Percentiles rank a stretch among this genome's conserved stretches.
phyloP scores from a whole-genome alignment of 2,888 invertebrate genomes.

The Anoplius nigerrimus region DNA sequence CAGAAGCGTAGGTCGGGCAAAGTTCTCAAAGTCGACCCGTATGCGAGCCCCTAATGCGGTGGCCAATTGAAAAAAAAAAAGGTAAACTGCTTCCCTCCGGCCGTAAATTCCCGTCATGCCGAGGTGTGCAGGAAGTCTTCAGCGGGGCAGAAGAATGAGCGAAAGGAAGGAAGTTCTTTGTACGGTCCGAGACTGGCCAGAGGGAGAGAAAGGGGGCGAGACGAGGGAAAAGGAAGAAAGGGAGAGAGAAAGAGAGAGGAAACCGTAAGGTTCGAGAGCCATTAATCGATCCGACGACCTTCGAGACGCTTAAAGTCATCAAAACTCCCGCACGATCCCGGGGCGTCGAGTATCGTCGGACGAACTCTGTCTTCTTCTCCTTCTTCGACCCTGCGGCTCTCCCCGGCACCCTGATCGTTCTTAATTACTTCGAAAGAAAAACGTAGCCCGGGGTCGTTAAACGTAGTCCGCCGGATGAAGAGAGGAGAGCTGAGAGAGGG shows the following conservation, averaged over 20 bases:
- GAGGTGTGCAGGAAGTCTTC: neutral
- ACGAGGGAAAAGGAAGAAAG: too few species aligned
- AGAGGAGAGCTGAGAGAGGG: slow-evolving; percentile 1
- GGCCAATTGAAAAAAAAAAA: too few species aligned
- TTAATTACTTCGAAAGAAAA: slow-evolving; percentile 53
- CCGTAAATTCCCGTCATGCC: slow-evolving; percentile 3
- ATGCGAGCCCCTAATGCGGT: too few species aligned
- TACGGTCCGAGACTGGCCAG: slow-evolving; percentile 22
- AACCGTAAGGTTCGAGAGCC: slow-evolving; percentile 18
- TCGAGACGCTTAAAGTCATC: slow-evolving; percentile 38
- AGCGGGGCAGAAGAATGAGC: neutral
- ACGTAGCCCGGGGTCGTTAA: slow-evolving; percentile 43
- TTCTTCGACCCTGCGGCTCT: too few species aligned
- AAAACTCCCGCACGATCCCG: slow-evolving; percentile 32
- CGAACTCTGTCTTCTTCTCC: slow-evolving; percentile 19
- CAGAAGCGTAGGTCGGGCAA: too few species aligned
- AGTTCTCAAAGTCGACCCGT: too few species aligned
- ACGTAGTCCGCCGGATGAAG: slow-evolving; percentile 23
- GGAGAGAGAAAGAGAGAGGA: too few species aligned
- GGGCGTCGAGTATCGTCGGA: slow-evolving; percentile 29
- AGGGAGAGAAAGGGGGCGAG: too few species aligned
- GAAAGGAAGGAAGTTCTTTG: slow-evolving; percentile 33
- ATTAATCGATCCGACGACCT: slow-evolving; percentile 39
- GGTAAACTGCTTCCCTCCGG: neutral
- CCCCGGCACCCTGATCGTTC: slow-evolving; percentile 37